Evolutionary conservation across 2,797 vertebrate genomes (phyloP).

Genomic region (Miichthys miiuy): DNA sequence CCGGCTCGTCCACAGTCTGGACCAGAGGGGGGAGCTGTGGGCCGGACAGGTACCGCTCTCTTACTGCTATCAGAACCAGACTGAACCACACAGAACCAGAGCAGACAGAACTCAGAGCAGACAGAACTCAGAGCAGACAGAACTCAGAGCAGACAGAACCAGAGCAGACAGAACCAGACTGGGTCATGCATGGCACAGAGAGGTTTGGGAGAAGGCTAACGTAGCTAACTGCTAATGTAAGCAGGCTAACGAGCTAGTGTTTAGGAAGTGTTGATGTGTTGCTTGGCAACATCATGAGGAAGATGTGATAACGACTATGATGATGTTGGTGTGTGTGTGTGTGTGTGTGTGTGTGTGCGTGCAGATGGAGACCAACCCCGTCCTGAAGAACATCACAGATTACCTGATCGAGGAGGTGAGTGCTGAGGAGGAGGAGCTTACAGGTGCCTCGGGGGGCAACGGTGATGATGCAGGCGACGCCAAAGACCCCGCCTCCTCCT

Average conservation of each 20-base stretch:
- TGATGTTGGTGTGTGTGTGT: not conserved
- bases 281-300: no score
- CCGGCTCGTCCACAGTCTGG: slow-evolving; percentile 89
- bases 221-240: no score
- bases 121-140: no score
- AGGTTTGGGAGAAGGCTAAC: no score
- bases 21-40: slow-evolving; percentile 90
- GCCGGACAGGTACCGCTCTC: slow-evolving; percentile 52
- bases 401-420: slow-evolving; percentile 94
- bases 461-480: slow-evolving; percentile 65
- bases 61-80: not conserved
- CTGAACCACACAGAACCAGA: no score
- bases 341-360: not conserved
- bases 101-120: no score
- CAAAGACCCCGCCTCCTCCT: slow-evolving; percentile 87
- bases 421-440: slow-evolving; percentile 91
- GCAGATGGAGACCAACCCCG: slow-evolving; percentile 87
- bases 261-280: no score
- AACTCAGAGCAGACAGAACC: no score
- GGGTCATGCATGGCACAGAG: no score
- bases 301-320: no score
- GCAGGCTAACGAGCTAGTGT: no score
- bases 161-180: no score
- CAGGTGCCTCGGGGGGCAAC: slow-evolving; percentile 82
- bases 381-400: slow-evolving; percentile 92